These are phyloP conservation scores for Carettochelys insculpta DNA, from an alignment of 2,113 vertebrate genomes.

Conservation along the genomic window DNA sequence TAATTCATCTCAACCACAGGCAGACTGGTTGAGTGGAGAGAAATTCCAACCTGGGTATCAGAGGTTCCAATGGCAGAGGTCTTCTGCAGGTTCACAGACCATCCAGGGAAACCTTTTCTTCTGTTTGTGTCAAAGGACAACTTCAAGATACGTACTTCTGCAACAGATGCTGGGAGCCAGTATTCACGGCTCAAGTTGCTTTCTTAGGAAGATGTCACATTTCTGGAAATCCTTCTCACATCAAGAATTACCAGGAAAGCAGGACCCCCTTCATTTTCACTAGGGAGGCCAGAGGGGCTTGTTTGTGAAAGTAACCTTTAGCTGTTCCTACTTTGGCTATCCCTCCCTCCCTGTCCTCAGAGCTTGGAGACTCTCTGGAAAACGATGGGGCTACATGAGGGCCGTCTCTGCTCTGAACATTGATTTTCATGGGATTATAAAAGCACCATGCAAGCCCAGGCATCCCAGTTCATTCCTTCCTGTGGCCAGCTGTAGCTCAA, in stretches of 20 bases:
- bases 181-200: not conserved
- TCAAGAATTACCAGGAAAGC: not conserved
- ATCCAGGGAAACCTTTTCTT: not conserved
- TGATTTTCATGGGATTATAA: not conserved
- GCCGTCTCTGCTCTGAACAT: not conserved
- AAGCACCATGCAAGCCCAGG: not conserved
- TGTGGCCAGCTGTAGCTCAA: conserved; percentile 12
- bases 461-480: conserved; percentile 1
- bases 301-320: accelerated
- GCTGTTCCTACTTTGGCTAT: not conserved
- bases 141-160: not conserved
- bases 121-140: not conserved
- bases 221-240: not conserved
- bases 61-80: not conserved
- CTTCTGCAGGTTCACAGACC: not conserved
- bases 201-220: not conserved
- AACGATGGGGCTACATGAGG: not conserved
- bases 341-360: not conserved
- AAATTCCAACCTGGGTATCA: not conserved
- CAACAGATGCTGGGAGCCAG: not conserved
- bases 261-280: not conserved
- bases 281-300: not conserved
- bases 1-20: not conserved
- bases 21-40: not conserved
- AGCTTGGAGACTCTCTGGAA: not conserved